A percentile compares a stretch with the other conserved stretches of the same genome.
phyloP scores from a whole-genome alignment of 2,888 invertebrate species.

The Tolmerus cingulatus region DNA sequence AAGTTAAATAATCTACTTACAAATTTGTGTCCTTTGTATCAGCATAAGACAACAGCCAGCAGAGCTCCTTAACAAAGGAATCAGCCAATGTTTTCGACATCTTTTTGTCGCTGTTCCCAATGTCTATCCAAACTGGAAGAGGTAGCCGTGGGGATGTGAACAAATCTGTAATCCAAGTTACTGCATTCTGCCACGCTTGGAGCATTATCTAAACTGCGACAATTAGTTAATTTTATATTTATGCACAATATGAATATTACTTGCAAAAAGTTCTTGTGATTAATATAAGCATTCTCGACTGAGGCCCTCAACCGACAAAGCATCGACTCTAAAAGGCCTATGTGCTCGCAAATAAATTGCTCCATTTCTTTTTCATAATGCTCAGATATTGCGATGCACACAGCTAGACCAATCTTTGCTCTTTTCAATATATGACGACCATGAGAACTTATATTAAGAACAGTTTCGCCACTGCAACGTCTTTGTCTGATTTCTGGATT shows the following conservation, averaged over 20 bases:
- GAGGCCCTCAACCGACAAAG: slow-evolving; percentile 74
- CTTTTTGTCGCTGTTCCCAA: slow-evolving; percentile 62
- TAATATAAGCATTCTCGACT: slow-evolving; percentile 72
- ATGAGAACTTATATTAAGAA: slow-evolving; percentile 25
- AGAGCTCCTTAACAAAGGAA: slow-evolving; percentile 68
- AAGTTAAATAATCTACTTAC: slow-evolving; percentile 69
- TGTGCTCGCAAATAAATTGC: slow-evolving; percentile 81
- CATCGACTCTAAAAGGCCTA: slow-evolving; percentile 76
- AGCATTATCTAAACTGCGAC: slow-evolving; percentile 63
- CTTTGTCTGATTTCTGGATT: slow-evolving; percentile 57
- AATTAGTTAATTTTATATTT: slow-evolving; percentile 37
- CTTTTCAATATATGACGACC: slow-evolving; percentile 52
- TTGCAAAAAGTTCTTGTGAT: slow-evolving; percentile 64
- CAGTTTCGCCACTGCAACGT: slow-evolving; percentile 35
- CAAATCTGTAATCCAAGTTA: slow-evolving; percentile 71
- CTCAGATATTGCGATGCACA: slow-evolving; percentile 69
- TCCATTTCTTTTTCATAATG: slow-evolving; percentile 73
- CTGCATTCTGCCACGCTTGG: slow-evolving; percentile 63
- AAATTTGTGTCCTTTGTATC: slow-evolving; percentile 91
- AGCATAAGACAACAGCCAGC: slow-evolving; percentile 72
- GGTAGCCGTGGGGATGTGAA: slow-evolving; percentile 72
- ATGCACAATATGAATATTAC: slow-evolving; percentile 56
- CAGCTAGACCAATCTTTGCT: slow-evolving; percentile 73
- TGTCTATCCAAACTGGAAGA: slow-evolving; percentile 73
- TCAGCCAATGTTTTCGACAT: slow-evolving; percentile 63